Percentiles rank a stretch among this genome's conserved stretches.
These are phyloP conservation scores for Eupithecia dodoneata DNA, from an alignment of 2,888 invertebrate species.

Conservation along the genomic window DNA sequence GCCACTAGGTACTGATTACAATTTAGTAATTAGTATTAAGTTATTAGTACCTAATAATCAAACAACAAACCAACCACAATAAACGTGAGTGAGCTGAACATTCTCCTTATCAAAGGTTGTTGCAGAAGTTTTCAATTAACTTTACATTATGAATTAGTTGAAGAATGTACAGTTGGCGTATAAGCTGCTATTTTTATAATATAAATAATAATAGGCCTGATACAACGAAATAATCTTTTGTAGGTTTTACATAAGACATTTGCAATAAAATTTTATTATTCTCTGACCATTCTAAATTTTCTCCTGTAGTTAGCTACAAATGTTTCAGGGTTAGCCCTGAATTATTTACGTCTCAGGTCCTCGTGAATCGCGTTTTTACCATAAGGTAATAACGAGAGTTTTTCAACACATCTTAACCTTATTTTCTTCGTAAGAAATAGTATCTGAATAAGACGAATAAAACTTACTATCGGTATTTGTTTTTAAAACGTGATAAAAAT, in stretches of 20 bases:
- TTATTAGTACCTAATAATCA: not conserved
- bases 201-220: not conserved
- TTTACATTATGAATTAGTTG: constrained; percentile 34
- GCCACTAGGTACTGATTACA: no score
- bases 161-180: constrained; percentile 37
- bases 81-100: constrained; percentile 56
- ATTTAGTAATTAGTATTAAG: not conserved
- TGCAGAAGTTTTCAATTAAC: constrained; percentile 58
- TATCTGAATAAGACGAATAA: not conserved
- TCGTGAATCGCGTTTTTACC: not conserved
- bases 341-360: not conserved
- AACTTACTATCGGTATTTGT: not conserved
- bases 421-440: not conserved
- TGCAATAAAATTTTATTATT: not conserved
- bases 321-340: not conserved
- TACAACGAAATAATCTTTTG: constrained; percentile 1
- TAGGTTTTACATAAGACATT: not conserved
- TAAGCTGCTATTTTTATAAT: not conserved
- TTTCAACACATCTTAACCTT: not conserved
- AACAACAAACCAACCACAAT: constrained; percentile 55
- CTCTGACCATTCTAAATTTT: not conserved
- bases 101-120: constrained; percentile 62
- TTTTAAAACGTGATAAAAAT: not conserved
- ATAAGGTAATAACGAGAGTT: not conserved
- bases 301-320: not conserved